Conservation (phyloP, 2,113 vertebrate species). For the Ancistrus triradiatus region DNA sequence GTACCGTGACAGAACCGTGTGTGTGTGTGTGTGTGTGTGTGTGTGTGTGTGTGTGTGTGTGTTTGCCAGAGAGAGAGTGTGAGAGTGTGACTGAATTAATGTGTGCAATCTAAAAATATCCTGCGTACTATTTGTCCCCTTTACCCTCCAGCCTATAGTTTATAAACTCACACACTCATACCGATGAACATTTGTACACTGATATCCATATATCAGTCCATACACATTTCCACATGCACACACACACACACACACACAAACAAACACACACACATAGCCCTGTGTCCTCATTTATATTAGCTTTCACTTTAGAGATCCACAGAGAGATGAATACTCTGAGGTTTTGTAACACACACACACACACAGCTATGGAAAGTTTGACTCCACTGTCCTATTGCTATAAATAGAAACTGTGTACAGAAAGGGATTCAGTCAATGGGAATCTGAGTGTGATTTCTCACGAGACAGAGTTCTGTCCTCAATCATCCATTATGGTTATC, state of each 20-base stretch:
- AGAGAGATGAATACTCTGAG: conserved; percentile 30
- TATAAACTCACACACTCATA: conserved; percentile 22
- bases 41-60: too few relatives aligned
- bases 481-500: too few relatives aligned
- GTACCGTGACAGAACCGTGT: too few relatives aligned
- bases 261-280: too few relatives aligned
- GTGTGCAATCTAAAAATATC: conserved; percentile 38
- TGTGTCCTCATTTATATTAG: conserved; percentile 34
- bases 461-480: conserved; percentile 13
- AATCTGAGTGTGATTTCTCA: conserved; percentile 27
- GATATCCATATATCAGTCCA: not conserved
- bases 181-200: conserved; percentile 6
- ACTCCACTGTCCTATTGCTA: conserved; percentile 43
- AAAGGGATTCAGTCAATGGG: conserved; percentile 42
- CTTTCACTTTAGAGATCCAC: conserved; percentile 28
- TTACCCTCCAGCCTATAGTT: conserved; percentile 34
- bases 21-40: not conserved
- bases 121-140: conserved; percentile 37
- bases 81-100: conserved; percentile 7
- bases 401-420: conserved; percentile 35
- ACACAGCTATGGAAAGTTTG: conserved; percentile 42
- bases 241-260: too few relatives aligned
- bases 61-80: conserved; percentile 22
- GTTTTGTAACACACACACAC: conserved; percentile 26
- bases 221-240: conserved; percentile 16